Evolutionary conservation across 2,113 vertebrate genomes (phyloP), one percentile per base, ranked within the genome.

Genomic region (Eptesicus fuscus): DNA sequence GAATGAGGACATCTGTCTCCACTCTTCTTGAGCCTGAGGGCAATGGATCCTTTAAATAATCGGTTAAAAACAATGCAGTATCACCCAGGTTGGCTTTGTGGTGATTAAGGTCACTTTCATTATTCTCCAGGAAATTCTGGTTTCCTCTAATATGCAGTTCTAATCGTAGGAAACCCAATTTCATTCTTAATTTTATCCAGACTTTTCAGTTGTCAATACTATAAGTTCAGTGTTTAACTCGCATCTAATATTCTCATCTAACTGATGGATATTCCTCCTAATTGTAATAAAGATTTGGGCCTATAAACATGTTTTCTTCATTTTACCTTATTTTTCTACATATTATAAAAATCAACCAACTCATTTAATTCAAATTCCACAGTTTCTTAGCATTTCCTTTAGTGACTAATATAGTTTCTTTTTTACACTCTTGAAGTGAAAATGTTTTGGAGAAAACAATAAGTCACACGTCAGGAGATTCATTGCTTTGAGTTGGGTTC

Each of bases 111-210:
- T 25, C 59, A 30, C 40, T 69, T 95, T 93, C 12, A 25, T 7
- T 83, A 80, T 25, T 87, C 85, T 87, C 47, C n/a, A 86, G n/a
- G 30, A 91, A 87, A 71, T 53, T 83, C 53, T 85, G 9, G 2
- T 73, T 73, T 85, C 89, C 51, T 82, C 71, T 74, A 49, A 88
- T 95, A 73, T 32, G 49, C 7, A 90, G 12, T 83, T 92, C 32
- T 80, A 80, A 47, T 89, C 63, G 84, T 86, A 25, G 65, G 82
- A 95, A 95, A 32, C 16, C n/a, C 12, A 76, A 96, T 79, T 88
- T 89, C 74, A 94, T 16, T 44, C 42, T 69, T 69, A 90, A 63
- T 88, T 83, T 88, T 88, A 42, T 35, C 18, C 9, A 47, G 65
- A 53, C 30, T 37, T 83, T 85, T 61, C 63, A 23, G 4, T 89